Evolutionary conservation across 2,888 invertebrate genomes (phyloP).

Genomic region (Ptilodon capucinus): DNA sequence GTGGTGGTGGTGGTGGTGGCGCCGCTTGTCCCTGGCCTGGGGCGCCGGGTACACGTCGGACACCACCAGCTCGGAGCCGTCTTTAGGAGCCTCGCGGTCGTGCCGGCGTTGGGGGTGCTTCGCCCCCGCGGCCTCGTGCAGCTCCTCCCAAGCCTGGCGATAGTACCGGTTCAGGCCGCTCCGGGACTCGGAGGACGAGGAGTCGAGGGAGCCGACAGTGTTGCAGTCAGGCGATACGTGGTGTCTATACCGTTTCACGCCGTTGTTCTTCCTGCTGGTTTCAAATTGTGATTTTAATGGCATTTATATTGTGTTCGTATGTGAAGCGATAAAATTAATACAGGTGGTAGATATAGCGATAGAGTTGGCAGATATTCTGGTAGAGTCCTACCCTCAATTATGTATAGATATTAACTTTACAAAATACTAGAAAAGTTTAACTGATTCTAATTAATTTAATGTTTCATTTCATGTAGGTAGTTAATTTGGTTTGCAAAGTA

Average conservation of each 20-base stretch:
- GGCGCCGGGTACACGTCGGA: constrained; percentile 83
- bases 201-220: constrained; percentile 94
- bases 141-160: constrained; percentile 96
- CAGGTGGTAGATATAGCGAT: no score
- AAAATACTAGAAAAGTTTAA: no score
- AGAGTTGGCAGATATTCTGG: no score
- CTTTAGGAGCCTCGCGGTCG: constrained; percentile 84
- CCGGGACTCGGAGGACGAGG: constrained; percentile 92
- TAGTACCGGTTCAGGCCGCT: constrained; percentile 94
- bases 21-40: constrained; percentile 81
- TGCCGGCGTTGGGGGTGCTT: constrained; percentile 65
- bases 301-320: no score
- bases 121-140: constrained; percentile 90
- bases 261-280: constrained; percentile 78
- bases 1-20: constrained; percentile 89
- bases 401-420: no score
- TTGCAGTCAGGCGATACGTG: constrained; percentile 95
- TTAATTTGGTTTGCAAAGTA: no score
- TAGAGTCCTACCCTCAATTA: no score
- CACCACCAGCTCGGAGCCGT: constrained; percentile 90
- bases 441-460: no score
- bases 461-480: no score
- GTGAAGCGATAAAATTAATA: no score
- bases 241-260: constrained; percentile 93
- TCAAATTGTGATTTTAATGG: no score